Evolutionary conservation across 2,113 vertebrate genomes (phyloP).

Genomic region (Phaethornis superciliosus): DNA sequence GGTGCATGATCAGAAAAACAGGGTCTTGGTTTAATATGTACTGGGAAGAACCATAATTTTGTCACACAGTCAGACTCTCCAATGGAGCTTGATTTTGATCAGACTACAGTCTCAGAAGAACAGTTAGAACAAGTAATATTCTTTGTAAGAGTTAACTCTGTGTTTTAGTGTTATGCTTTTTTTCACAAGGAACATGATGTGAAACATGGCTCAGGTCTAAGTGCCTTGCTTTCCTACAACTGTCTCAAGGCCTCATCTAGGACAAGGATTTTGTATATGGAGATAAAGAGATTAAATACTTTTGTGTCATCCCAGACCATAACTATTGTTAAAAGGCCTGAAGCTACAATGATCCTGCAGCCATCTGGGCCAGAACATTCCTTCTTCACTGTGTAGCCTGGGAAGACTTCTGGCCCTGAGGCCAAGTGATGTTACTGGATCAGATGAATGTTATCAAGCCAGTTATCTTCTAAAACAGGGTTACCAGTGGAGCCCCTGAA

Average conservation of each 20-base stretch:
- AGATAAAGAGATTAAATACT: neutral
- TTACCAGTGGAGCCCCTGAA: neutral
- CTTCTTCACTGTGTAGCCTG: neutral
- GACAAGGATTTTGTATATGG: neutral
- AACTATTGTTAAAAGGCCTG: neutral
- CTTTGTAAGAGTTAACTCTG: neutral
- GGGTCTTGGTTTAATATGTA: neutral
- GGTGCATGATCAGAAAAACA: neutral
- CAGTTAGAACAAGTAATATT: neutral
- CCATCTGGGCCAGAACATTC: neutral
- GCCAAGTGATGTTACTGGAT: neutral
- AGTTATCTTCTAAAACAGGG: neutral
- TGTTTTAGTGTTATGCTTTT: neutral
- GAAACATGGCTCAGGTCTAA: neutral
- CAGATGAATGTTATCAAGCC: neutral
- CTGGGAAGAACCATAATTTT: neutral
- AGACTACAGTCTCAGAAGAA: neutral
- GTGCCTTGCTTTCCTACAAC: neutral
- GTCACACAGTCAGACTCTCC: neutral
- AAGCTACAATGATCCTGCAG: neutral
- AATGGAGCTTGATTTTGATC: neutral
- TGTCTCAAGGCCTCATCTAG: neutral
- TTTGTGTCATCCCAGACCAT: neutral
- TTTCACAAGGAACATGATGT: neutral
- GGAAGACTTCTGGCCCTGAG: neutral